A percentile compares a stretch with the other conserved stretches of the same genome.
These are phyloP conservation scores for Elanoides forficatus DNA, from an alignment of 2,113 vertebrate genomes.

Conservation along the genomic window DNA sequence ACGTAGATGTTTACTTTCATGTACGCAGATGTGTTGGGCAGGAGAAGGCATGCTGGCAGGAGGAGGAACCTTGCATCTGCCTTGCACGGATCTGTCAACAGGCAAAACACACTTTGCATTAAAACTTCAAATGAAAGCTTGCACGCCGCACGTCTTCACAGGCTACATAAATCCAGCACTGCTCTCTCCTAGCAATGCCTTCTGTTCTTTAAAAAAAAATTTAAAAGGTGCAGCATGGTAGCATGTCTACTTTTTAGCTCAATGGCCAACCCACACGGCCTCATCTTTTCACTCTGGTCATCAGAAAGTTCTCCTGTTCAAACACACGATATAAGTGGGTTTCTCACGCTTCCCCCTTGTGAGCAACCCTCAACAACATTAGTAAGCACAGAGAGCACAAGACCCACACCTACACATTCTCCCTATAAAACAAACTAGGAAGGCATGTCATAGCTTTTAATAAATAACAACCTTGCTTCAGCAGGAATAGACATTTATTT, in stretches of 20 bases:
- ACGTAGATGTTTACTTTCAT: constrained; percentile 35
- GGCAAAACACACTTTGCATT: not conserved
- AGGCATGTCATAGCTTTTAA: accelerated
- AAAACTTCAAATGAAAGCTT: not conserved
- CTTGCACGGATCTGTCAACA: not conserved
- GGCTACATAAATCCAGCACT: accelerated
- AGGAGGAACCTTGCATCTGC: not conserved
- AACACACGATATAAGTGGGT: not conserved
- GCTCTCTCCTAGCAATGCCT: not conserved
- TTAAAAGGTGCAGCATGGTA: not conserved
- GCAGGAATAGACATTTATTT: not conserved
- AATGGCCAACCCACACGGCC: accelerated
- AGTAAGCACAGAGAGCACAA: not conserved
- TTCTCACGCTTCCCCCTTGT: not conserved
- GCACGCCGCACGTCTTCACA: accelerated
- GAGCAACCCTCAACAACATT: not conserved
- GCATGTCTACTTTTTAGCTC: not conserved
- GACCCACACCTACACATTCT: not conserved
- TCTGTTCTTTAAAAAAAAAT: not conserved
- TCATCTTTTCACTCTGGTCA: not conserved
- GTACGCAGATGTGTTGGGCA: not conserved
- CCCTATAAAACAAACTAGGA: not conserved
- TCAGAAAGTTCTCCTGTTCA: not conserved
- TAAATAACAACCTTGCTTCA: not conserved
- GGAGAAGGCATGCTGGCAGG: not conserved